Base-by-base conservation (phyloP, 2,888 invertebrate species). In the Synanthedon formicaeformis region DNA sequence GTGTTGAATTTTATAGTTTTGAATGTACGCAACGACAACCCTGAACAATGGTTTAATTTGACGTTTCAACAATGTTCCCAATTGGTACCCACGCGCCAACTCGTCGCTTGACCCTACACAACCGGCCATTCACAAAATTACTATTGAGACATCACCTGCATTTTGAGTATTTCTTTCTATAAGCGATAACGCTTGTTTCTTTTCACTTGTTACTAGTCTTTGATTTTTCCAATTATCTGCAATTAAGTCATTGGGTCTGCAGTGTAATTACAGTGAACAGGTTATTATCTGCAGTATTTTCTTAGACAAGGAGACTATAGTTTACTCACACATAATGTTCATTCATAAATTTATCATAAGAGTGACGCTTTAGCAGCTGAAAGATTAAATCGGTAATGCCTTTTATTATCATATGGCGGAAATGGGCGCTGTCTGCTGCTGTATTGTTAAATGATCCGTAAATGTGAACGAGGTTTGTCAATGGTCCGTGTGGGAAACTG, bases 1-100 rank as follows among this genome's bases (percentile, higher is more conserved):
- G 23, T 23, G 23, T 23, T 23, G 0, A 4, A 4, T 23, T 23
- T 27, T 8, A 27, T 27, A 27, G 34, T 34, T 34, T 34, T 8
- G 8, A 34, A 34, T 8, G 27, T 34, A 34, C 34, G 10, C 54
- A 54, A 53, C 55, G 73, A 56, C 69, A 79, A 62, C 78, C 81
- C 78, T 79, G 65, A 54, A 51, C 34, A 54, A 57, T 64, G 63
- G 66, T 71, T 77, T 79, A 79, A 81, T 78, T 75, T 75, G 74
- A 75, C 71, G 76, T 76, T 76, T 76, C 79, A 80, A 73, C 74
- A 67, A 66, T 67, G 78, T 63, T 68, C 77, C 70, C 81, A 85
- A 84, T 86, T 85, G 81, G 60, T 62, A 73, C 84, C 85, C 82
- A 84, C 84, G 81, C 83, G 68, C 67, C 61, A 60, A 10, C 65